phyloP scores from a whole-genome alignment of 2,113 vertebrate genomes.

The Chamaea fasciata region DNA sequence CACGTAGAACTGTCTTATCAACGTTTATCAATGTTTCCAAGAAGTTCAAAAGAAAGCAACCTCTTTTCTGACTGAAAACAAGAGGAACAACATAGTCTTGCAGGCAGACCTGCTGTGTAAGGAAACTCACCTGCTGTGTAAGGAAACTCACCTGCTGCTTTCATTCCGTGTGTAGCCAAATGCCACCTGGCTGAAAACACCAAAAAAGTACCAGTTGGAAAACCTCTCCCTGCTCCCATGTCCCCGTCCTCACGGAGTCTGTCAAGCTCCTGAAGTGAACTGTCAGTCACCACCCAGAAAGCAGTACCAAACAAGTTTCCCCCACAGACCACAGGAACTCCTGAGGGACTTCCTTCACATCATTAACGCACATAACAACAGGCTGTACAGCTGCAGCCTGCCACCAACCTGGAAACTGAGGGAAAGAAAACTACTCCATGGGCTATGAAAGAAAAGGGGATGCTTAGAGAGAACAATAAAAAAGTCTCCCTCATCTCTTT shows the following conservation, averaged over 20 bases:
- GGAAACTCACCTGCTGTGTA: background rate
- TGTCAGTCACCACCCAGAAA: background rate
- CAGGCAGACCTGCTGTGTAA: background rate
- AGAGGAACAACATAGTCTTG: background rate
- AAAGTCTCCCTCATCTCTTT: background rate
- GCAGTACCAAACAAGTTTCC: background rate
- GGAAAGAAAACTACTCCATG: background rate
- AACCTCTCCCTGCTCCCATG: background rate
- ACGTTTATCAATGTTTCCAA: background rate
- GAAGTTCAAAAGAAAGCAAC: background rate
- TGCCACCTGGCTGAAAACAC: background rate
- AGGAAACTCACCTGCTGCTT: background rate
- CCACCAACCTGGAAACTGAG: background rate
- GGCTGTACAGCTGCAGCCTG: background rate
- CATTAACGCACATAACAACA: background rate
- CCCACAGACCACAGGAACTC: background rate
- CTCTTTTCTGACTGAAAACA: background rate
- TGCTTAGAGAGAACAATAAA: background rate
- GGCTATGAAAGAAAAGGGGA: background rate
- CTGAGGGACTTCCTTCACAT: background rate
- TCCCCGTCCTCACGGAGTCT: background rate
- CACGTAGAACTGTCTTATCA: rapidly evolving
- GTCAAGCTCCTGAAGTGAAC: background rate
- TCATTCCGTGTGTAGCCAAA: background rate
- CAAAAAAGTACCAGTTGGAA: background rate